These are phyloP conservation scores for Erannis defoliaria DNA, from an alignment of 2,888 invertebrate genomes.

Conservation along the genomic window DNA sequence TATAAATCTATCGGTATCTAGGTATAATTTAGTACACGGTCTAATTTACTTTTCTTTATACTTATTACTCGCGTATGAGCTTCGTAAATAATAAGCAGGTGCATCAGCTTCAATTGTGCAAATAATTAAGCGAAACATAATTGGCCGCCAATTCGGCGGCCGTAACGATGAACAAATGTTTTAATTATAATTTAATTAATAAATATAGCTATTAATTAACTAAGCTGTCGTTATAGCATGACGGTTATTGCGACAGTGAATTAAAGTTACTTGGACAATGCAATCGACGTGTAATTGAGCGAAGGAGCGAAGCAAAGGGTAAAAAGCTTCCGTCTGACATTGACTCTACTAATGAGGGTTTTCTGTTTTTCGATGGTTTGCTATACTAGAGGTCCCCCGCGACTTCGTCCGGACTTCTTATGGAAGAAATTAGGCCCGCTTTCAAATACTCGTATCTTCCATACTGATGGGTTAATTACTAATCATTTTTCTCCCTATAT, in stretches of 20 bases:
- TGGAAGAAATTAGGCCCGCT: no score
- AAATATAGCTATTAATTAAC: slow-evolving; percentile 9
- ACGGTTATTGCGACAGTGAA: slow-evolving; percentile 1
- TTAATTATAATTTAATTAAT: slow-evolving; percentile 6
- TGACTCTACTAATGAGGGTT: not conserved
- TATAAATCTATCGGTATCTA: not conserved
- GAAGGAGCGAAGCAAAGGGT: not conserved
- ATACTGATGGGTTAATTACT: no score
- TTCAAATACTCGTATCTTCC: no score
- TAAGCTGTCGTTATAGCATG: not conserved
- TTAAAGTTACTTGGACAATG: not conserved
- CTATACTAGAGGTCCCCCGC: no score
- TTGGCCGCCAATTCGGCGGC: not conserved
- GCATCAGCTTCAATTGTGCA: not conserved
- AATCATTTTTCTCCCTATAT: no score
- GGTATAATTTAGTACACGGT: not conserved
- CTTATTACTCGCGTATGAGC: no score
- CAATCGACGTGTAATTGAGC: not conserved
- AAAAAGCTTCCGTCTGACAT: not conserved
- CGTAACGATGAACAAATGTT: not conserved
- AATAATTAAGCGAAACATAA: not conserved
- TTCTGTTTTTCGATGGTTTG: no score
- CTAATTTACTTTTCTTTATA: no score
- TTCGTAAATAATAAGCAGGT: no score
- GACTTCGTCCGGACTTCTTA: no score